phyloP scores from a whole-genome alignment of 1,140 invertebrate species.

The Coenobita brevimanus region DNA sequence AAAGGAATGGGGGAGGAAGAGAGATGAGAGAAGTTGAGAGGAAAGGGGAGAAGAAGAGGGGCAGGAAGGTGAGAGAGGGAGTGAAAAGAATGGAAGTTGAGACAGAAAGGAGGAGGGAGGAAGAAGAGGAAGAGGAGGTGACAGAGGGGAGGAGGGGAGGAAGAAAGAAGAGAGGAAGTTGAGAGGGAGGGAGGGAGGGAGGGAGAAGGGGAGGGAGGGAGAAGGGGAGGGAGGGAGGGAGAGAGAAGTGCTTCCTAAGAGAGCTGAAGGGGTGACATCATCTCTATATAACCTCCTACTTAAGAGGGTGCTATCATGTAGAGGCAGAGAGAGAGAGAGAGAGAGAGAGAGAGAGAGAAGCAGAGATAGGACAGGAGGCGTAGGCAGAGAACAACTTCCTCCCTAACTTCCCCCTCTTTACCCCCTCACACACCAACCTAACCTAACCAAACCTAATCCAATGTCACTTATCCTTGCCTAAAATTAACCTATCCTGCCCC shows the following conservation, averaged over 20 bases:
- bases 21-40: not conserved
- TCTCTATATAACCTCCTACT: not conserved
- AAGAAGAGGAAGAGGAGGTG: not conserved
- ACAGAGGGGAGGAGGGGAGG: not conserved
- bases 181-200: not conserved
- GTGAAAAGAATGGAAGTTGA: not conserved
- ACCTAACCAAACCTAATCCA: too few relatives aligned
- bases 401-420: too few relatives aligned
- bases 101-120: not conserved
- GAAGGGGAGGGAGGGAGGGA: not conserved
- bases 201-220: conserved; percentile 4
- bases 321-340: conserved; percentile 23
- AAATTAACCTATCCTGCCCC: too few relatives aligned
- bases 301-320: not conserved
- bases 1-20: not conserved
- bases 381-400: not conserved
- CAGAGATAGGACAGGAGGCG: not conserved
- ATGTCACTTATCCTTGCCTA: too few relatives aligned
- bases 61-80: not conserved
- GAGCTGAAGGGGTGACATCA: not conserved
- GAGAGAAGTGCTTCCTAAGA: not conserved
- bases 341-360: conserved; percentile 21
- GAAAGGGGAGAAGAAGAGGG: not conserved
- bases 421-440: too few relatives aligned
- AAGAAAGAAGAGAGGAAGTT: not conserved